Conservation (phyloP, 2,888 invertebrate genomes). For the Acleris literana region DNA sequence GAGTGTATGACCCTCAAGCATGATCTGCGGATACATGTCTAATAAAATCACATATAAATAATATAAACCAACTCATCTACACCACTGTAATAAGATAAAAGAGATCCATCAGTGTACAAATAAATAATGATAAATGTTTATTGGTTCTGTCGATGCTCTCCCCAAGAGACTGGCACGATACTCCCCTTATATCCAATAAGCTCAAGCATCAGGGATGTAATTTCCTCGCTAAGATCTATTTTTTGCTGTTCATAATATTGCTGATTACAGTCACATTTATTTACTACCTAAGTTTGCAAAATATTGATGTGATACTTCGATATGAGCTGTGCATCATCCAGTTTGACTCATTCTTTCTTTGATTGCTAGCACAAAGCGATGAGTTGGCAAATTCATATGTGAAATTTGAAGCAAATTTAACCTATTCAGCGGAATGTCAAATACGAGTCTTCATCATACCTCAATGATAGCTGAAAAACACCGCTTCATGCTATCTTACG, state of each 20-base stretch:
- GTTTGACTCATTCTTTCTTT: slow-evolving; percentile 16
- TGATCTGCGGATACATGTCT: too few relatives aligned
- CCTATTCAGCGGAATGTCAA: too few relatives aligned
- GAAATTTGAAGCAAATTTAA: slow-evolving; percentile 10
- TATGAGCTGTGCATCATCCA: slow-evolving; percentile 23
- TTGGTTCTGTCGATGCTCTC: not conserved
- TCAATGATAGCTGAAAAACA: too few relatives aligned
- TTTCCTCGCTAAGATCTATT: not conserved
- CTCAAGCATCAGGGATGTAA: not conserved
- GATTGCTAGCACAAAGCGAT: slow-evolving; percentile 12
- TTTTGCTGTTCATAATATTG: too few relatives aligned
- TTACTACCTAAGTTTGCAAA: too few relatives aligned
- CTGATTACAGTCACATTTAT: too few relatives aligned
- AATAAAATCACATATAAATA: too few relatives aligned
- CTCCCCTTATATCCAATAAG: not conserved
- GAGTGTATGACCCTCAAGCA: too few relatives aligned
- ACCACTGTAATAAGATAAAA: too few relatives aligned
- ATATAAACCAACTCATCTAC: too few relatives aligned
- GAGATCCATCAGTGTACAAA: not conserved
- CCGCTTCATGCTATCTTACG: too few relatives aligned
- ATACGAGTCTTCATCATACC: too few relatives aligned
- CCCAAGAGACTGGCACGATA: not conserved
- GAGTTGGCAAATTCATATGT: slow-evolving; percentile 1
- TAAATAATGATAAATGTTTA: not conserved
- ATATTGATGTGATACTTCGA: not conserved